Evolutionary conservation across 2,888 invertebrate species (phyloP), one percentile per base, ranked within the genome.

Genomic region (Micoletzkya japonica): DNA sequence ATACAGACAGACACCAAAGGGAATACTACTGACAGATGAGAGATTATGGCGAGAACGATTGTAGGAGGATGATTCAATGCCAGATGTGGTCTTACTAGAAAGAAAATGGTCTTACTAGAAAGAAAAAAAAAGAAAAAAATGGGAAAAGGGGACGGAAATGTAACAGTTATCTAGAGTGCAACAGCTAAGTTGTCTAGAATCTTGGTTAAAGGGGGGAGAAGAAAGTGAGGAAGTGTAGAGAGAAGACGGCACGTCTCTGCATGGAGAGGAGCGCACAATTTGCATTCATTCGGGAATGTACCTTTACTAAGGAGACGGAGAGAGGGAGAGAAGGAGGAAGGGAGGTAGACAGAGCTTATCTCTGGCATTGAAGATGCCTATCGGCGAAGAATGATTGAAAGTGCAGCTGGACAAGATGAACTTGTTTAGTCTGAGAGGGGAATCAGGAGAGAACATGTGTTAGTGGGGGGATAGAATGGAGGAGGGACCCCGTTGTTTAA

Each of bases 141-240:
- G 24, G 54, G 26, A 54, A 24, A 54, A 54, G 54, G 26, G 7
- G 54, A 54, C 6, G 54, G 26, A 54, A 54, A 54, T 54, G 54
- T 7, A 24, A 54, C 24, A 24, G 24, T 14, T 7, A 7, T n/a
- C 26, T 54, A 10, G 17, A 54, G 26, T 20, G 54, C 10, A 24
- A n/a, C 14, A 7, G 26, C 20, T 7, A 54, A n/a, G 26, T 20
- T 24, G 17, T 54, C 17, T 54, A 20, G 54, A 54, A 7, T 54
- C 57, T n/a, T 4, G 30, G 17, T 17, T 24, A 32, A 57, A 28
- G 30, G 54, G 37, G 36, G 28, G 36, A 66, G 20, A 54, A 34
- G 24, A 24, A 24, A 56, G 28, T 6, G 14, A 34, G 32, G 34
- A 63, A 50, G 36, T 50, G 50, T 4, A 36, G 63, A 32, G 26